Conservation (phyloP, 2,888 invertebrate genomes). For the Mythimna albipuncta region DNA sequence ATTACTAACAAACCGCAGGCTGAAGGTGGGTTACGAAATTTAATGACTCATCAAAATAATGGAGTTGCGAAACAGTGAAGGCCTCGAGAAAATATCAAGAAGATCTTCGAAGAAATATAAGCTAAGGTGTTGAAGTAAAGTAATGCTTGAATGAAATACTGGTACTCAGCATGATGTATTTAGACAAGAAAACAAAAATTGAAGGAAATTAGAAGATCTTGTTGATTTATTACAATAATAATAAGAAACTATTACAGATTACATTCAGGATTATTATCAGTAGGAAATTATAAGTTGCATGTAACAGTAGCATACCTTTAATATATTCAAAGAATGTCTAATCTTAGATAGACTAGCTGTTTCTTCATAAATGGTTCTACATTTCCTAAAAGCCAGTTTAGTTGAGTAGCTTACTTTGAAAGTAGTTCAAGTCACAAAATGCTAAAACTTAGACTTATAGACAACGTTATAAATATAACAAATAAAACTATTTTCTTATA, state of each 20-base stretch:
- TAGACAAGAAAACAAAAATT: not conserved
- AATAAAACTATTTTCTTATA: not conserved
- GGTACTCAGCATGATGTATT: not conserved
- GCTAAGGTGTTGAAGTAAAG: not conserved
- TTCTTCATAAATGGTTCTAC: constrained; percentile 3
- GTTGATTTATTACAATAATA: not conserved
- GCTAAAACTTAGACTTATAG: not conserved
- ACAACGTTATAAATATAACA: not conserved
- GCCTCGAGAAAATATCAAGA: constrained; percentile 56
- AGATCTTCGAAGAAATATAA: constrained; percentile 11
- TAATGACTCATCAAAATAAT: constrained; percentile 73
- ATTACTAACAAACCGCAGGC: constrained; percentile 71
- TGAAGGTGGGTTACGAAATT: constrained; percentile 70
- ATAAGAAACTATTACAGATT: not conserved
- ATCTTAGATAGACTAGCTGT: not conserved
- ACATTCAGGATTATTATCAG: not conserved
- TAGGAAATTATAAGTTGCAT: not conserved
- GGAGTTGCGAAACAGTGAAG: constrained; percentile 64
- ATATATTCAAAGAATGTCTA: constrained; percentile 1
- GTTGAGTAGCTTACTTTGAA: not conserved
- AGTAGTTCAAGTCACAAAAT: not conserved
- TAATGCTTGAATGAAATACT: not conserved
- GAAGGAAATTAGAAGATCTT: not conserved
- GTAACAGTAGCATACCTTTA: not conserved
- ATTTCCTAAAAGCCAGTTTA: constrained; percentile 18